Percentiles rank a stretch among this genome's conserved stretches.
These are phyloP conservation scores for Phyto melanocephala DNA, from an alignment of 2,888 invertebrate species.

Conservation along the genomic window DNA sequence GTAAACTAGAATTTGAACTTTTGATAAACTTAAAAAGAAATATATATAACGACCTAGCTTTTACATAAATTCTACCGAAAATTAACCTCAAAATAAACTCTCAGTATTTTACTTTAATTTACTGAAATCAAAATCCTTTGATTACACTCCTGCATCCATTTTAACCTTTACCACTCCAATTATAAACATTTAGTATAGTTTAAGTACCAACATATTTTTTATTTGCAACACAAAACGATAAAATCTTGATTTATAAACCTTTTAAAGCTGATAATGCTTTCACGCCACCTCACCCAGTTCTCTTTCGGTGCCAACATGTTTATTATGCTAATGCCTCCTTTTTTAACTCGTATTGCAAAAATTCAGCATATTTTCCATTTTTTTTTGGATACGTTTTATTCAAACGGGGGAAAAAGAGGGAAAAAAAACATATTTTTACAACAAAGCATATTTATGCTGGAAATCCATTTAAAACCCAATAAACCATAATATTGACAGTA, in stretches of 20 bases:
- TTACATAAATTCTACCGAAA: too few species aligned
- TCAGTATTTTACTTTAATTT: too few species aligned
- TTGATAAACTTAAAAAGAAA: too few species aligned
- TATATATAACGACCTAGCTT: too few species aligned
- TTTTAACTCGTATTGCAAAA: conserved; percentile 1
- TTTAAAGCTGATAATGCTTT: not conserved
- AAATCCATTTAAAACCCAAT: conserved; percentile 62
- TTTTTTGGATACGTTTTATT: not conserved
- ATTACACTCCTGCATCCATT: too few species aligned
- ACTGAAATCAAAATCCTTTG: too few species aligned
- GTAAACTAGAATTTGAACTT: too few species aligned
- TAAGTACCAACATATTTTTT: not conserved
- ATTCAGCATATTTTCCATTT: not conserved
- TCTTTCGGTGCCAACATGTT: not conserved
- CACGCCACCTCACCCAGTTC: not conserved
- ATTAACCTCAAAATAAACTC: too few species aligned
- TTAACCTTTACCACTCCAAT: too few species aligned
- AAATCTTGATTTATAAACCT: conserved; percentile 25
- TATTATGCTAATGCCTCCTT: conserved; percentile 7
- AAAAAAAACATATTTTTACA: conserved; percentile 30
- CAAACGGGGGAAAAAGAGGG: not conserved
- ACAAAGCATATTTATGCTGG: conserved; percentile 27
- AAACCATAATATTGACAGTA: conserved; percentile 53
- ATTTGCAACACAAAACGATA: not conserved
- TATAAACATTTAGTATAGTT: too few species aligned